Evolutionary conservation across 2,797 vertebrate genomes (phyloP).

Genomic region (Spatula versicolor): DNA sequence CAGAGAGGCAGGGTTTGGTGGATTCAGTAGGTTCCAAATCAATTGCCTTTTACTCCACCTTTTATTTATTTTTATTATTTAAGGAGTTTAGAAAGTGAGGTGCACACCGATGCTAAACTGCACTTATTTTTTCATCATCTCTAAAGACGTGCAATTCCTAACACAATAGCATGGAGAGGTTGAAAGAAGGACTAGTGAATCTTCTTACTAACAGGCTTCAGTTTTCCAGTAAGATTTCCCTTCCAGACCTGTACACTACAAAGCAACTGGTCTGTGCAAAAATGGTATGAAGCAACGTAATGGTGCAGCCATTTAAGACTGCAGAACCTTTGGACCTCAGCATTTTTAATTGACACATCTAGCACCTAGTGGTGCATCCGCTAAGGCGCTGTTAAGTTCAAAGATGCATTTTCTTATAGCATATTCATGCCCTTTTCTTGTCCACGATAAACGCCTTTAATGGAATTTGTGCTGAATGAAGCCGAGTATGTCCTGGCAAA

Average conservation of each 20-base stretch:
- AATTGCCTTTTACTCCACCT: background rate
- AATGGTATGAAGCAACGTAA: too few species aligned
- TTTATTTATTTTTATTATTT: background rate
- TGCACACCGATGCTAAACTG: background rate
- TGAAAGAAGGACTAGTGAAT: background rate
- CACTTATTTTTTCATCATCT: background rate
- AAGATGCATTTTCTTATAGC: background rate
- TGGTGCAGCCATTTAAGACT: background rate
- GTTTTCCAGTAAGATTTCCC: background rate
- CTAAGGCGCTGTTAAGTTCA: background rate
- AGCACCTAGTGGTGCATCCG: background rate
- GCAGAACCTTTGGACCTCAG: background rate
- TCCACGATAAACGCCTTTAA: background rate
- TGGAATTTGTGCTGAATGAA: background rate
- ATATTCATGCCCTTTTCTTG: background rate
- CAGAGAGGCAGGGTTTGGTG: slow-evolving; percentile 21
- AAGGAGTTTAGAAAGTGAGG: background rate
- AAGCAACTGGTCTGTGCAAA: background rate
- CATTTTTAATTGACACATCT: background rate
- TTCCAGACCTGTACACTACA: background rate
- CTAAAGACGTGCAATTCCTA: background rate
- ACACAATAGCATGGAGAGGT: background rate
- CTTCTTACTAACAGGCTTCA: background rate
- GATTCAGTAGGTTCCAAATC: slow-evolving; percentile 3
- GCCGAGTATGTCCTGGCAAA: background rate